phyloP scores from a whole-genome alignment of 1,140 invertebrate genomes.

The Cecropterus lyciades region DNA sequence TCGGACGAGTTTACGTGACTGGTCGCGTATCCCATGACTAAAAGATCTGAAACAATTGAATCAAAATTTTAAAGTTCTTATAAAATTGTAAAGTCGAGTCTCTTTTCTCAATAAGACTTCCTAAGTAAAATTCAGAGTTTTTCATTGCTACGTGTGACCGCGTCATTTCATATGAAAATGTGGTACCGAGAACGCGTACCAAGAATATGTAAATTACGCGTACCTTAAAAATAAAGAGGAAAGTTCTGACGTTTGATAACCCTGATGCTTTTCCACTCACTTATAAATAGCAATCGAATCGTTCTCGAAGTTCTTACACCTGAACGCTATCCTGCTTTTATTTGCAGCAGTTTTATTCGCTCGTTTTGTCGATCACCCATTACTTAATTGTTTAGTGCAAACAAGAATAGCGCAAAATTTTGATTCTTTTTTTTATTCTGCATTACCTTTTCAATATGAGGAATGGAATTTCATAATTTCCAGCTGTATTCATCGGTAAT shows the following conservation, averaged over 20 bases:
- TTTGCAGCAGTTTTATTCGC: conserved; percentile 10
- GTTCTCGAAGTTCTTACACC: conserved; percentile 40
- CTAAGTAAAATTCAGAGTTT: no score
- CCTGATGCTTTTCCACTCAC: background rate
- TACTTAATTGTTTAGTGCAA: conserved; percentile 1
- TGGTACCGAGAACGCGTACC: background rate
- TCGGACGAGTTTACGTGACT: no score
- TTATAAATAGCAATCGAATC: conserved; percentile 48
- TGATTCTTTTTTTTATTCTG: no score
- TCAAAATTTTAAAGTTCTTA: no score
- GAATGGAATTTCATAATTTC: no score
- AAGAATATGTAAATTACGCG: background rate
- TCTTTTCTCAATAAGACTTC: no score
- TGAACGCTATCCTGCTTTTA: conserved; percentile 13
- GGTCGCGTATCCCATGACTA: no score
- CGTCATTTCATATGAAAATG: background rate
- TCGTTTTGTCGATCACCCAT: conserved; percentile 38
- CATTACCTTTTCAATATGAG: no score
- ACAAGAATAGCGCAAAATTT: background rate
- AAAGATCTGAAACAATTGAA: no score
- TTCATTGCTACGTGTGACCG: conserved; percentile 5
- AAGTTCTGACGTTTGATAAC: background rate
- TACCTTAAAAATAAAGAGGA: background rate
- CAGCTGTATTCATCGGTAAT: no score
- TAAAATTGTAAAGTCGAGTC: no score